phyloP scores from a whole-genome alignment of 2,113 vertebrate species.

The Hylia prasina region DNA sequence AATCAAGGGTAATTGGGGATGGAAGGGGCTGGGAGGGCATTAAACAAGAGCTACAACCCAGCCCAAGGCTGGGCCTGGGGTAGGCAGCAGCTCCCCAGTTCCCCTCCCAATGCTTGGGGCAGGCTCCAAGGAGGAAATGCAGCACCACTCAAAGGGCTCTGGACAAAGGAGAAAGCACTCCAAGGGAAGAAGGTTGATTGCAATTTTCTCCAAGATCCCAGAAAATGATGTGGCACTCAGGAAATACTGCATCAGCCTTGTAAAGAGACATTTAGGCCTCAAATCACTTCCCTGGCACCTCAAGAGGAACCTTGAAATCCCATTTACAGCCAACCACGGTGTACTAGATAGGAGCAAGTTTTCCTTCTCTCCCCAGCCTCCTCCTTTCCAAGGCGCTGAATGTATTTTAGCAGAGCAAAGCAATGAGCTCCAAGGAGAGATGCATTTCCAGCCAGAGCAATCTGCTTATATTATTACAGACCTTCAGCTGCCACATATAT shows the following conservation, averaged over 20 bases:
- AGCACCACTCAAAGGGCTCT: not conserved
- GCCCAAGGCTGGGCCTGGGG: not conserved
- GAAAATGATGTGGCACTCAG: not conserved
- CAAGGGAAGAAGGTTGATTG: not conserved
- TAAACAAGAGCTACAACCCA: accelerated
- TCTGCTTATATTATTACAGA: not conserved
- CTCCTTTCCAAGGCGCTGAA: accelerated
- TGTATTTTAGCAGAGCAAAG: not conserved
- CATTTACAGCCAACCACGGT: not conserved
- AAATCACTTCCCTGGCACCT: not conserved
- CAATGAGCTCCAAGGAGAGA: not conserved
- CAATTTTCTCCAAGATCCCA: not conserved
- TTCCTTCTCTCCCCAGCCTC: not conserved
- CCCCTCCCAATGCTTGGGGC: too few relatives aligned
- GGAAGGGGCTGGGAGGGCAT: not conserved
- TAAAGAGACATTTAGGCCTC: not conserved
- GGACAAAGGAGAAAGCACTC: not conserved
- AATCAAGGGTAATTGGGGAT: not conserved
- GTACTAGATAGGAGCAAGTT: not conserved
- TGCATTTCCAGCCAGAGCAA: not conserved
- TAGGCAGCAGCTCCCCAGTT: not conserved
- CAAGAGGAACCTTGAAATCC: not conserved
- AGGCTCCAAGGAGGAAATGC: not conserved
- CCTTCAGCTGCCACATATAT: not conserved
- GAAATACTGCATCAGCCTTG: not conserved